Evolutionary conservation across 1,140 invertebrate genomes (phyloP), one percentile per base, ranked within the genome.

Genomic region (Antheraea pernyi): DNA sequence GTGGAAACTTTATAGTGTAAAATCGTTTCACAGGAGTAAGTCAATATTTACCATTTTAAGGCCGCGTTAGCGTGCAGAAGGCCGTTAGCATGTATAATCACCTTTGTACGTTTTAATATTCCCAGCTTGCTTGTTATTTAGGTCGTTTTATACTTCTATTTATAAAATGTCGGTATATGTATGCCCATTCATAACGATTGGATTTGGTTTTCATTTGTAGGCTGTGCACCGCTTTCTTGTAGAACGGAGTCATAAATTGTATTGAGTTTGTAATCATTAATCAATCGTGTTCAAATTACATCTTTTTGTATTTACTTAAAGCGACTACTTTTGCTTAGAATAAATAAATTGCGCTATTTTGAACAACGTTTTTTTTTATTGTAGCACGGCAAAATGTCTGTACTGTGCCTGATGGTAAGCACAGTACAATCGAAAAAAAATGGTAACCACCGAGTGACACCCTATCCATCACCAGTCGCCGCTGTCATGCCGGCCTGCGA

Each of bases 71-170:
- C 76, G 76, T 81, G 75, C 62, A 46, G 65, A 70, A 72, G 69
- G 67, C 62, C 73, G 75, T 77, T 79, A 76, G 74, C 77, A 76
- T 76, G 72, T 76, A 74, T 77, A 79, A 79, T 74, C 75, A 72
- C 73, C 73, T 72, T 74, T 74, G 77, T 71, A 76, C 66, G 64
- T 77, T 79, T 76, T 74, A 77, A 81, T 79, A 79, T 68, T 59
- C 66, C 71, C 64, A 68, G 69, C 68, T 60, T 69, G 70, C 70
- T 74, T 73, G 75, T 81, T 78, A 79, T 77, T 77, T 66, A 78
- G 75, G 69, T 75, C 76, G 68, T 75, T 76, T 73, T 63, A 74
- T 77, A 72, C 68, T 68, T 68, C 46, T 53, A 62, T 77, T 71
- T 71, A 67, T 69, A 72, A 65, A 65, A 42, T 39, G n/a, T n/a